These are phyloP conservation scores for Sciurus niger DNA, from an alignment of 2,113 vertebrate species.

Conservation along the genomic window DNA sequence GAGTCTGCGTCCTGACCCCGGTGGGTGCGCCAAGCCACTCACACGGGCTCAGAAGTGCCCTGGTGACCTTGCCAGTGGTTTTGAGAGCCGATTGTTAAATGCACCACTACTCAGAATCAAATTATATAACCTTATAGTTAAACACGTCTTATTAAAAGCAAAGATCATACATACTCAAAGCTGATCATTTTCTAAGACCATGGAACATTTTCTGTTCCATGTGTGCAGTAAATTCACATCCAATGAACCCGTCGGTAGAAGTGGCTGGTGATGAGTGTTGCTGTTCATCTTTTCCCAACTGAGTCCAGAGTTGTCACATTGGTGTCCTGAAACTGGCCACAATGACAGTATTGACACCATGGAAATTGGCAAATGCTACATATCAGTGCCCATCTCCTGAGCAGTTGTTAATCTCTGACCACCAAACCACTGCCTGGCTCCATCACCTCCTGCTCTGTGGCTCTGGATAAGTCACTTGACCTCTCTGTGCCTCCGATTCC, in stretches of 20 bases:
- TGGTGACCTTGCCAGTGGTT: not conserved
- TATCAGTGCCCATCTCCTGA: too few relatives aligned
- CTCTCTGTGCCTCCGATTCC: not conserved
- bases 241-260: accelerated
- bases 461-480: not conserved
- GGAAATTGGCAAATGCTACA: not conserved
- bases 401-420: not conserved
- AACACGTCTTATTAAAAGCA: not conserved
- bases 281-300: too few relatives aligned
- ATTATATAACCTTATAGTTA: not conserved
- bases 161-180: not conserved
- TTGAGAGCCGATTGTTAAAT: not conserved
- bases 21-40: not conserved
- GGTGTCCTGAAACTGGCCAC: not conserved
- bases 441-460: not conserved
- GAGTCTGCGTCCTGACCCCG: not conserved
- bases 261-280: accelerated
- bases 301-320: not conserved
- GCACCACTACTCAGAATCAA: not conserved
- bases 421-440: not conserved
- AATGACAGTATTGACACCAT: not conserved
- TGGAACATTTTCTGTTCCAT: not conserved
- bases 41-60: accelerated
- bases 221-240: not conserved
- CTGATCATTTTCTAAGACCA: not conserved